Conservation (phyloP, 2,888 invertebrate species). For the Phyto melanocephala region DNA sequence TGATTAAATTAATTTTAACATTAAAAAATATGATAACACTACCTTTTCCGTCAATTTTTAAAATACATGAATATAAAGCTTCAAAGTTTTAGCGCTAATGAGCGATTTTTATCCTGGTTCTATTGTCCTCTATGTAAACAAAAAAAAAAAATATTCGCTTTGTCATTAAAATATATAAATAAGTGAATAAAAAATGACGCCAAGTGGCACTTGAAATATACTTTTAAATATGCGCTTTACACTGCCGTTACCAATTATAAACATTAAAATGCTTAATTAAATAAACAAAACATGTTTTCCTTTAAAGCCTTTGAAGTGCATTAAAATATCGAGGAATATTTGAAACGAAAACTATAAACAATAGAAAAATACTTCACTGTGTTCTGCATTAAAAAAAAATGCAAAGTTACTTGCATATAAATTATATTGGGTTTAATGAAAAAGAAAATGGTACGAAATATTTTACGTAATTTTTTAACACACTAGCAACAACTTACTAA, state of each 20-base stretch:
- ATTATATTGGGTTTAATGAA: too few species aligned
- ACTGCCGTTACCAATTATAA: constrained; percentile 3
- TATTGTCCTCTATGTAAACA: neutral
- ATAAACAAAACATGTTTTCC: neutral
- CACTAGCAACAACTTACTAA: too few species aligned
- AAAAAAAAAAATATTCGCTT: neutral
- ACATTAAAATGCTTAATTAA: constrained; percentile 30
- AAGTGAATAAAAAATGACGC: neutral
- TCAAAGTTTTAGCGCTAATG: too few species aligned
- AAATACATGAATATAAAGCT: too few species aligned
- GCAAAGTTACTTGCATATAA: too few species aligned
- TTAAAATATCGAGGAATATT: neutral
- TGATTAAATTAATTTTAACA: too few species aligned
- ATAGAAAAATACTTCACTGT: neutral
- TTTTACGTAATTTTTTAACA: too few species aligned
- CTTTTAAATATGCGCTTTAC: too few species aligned
- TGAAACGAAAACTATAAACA: neutral
- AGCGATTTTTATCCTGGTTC: too few species aligned
- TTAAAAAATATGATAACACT: too few species aligned
- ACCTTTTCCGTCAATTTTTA: too few species aligned
- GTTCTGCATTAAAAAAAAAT: neutral
- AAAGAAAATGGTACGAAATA: too few species aligned
- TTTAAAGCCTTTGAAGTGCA: neutral
- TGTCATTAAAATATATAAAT: neutral
- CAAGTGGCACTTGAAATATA: constrained; percentile 2